These are phyloP conservation scores for Pteropus alecto DNA, from an alignment of 2,113 vertebrate species.

Conservation along the genomic window DNA sequence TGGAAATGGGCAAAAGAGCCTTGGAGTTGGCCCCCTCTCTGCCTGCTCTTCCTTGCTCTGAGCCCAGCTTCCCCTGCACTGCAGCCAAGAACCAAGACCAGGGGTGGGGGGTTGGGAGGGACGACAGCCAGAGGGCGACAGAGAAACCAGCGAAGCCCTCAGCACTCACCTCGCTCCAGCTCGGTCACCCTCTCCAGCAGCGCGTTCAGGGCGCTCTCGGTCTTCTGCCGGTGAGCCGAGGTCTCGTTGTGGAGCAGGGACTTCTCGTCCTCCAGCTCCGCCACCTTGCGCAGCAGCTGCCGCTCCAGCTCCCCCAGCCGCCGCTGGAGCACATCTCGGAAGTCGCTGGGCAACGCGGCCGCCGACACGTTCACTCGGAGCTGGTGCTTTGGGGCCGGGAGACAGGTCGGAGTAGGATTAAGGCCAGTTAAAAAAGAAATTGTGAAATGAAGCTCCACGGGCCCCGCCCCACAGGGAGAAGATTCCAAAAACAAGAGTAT, in stretches of 20 bases:
- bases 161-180: constrained; percentile 91
- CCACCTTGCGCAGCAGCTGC: constrained; percentile 94
- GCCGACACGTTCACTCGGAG: constrained; percentile 87
- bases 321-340: constrained; percentile 92
- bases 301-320: constrained; percentile 93
- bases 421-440: background rate
- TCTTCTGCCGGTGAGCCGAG: constrained; percentile 93
- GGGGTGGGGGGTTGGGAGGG: background rate
- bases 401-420: background rate
- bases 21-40: background rate
- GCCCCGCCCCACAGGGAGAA: background rate
- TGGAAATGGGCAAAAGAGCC: background rate
- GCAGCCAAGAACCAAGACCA: background rate
- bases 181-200: constrained; percentile 95
- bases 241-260: constrained; percentile 96
- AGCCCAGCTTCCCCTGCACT: background rate
- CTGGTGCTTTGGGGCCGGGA: constrained; percentile 83
- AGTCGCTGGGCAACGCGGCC: constrained; percentile 86
- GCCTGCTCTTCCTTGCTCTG: background rate
- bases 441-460: background rate
- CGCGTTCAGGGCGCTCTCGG: constrained; percentile 90
- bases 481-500: background rate
- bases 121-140: background rate
- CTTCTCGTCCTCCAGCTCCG: constrained; percentile 96
- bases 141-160: background rate